Conservation (phyloP, 2,113 vertebrate genomes). For the Sprattus sprattus region DNA sequence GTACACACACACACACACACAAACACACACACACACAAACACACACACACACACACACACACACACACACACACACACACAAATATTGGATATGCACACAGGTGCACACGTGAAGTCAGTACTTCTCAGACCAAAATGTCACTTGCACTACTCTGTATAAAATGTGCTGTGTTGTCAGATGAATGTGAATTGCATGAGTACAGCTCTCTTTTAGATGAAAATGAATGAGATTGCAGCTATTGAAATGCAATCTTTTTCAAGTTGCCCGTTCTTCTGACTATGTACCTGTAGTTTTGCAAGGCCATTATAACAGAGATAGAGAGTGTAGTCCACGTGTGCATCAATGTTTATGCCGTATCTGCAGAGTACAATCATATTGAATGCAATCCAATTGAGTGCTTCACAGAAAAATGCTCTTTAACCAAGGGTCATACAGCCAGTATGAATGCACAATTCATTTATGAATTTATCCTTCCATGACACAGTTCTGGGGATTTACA, state of each 20-base stretch:
- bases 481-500: not conserved
- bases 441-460: not conserved
- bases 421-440: no score
- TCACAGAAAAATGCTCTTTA: no score
- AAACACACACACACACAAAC: not conserved
- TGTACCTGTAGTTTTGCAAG: not conserved
- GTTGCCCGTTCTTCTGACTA: not conserved
- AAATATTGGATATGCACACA: not conserved
- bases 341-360: no score
- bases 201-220: not conserved
- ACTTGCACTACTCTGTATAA: not conserved
- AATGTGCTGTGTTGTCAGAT: not conserved
- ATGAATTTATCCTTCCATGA: not conserved
- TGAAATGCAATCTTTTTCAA: not conserved
- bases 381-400: no score
- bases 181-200: not conserved
- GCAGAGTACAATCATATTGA: not conserved
- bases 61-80: conserved; percentile 11
- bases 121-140: not conserved
- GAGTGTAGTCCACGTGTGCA: no score
- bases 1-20: not conserved
- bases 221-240: not conserved
- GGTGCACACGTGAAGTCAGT: not conserved
- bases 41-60: not conserved
- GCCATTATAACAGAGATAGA: no score